These are phyloP conservation scores for Caranx melampygus DNA, from an alignment of 2,113 vertebrate genomes.

Conservation along the genomic window DNA sequence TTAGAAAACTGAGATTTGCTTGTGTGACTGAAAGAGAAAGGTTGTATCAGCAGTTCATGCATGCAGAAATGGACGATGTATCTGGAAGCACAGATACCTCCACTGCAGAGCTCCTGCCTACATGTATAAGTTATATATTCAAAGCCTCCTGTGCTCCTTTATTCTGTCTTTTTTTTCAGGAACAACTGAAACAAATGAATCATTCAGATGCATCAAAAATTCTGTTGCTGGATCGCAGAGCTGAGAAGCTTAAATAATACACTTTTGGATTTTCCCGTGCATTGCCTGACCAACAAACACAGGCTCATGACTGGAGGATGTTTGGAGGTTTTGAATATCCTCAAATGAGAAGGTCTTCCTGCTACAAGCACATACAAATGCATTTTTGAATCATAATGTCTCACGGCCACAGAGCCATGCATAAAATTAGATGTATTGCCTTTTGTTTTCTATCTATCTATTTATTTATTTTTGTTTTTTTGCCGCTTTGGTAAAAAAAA, in stretches of 20 bases:
- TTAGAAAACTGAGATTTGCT: slow-evolving; percentile 38
- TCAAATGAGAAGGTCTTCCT: neutral
- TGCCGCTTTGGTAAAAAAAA: neutral
- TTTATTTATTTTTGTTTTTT: neutral
- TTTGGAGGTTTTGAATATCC: slow-evolving; percentile 2
- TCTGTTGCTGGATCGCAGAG: slow-evolving; percentile 15
- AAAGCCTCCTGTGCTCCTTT: neutral
- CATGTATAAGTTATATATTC: neutral
- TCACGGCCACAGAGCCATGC: slow-evolving; percentile 1
- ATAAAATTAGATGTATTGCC: neutral
- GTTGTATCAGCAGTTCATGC: slow-evolving; percentile 6
- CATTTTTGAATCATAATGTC: slow-evolving; percentile 1
- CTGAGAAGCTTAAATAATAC: slow-evolving; percentile 26
- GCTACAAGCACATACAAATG: slow-evolving; percentile 5
- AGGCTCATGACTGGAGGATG: neutral
- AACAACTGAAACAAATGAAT: slow-evolving; percentile 33
- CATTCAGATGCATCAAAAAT: slow-evolving; percentile 31
- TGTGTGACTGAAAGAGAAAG: neutral
- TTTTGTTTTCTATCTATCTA: neutral
- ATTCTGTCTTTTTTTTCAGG: neutral
- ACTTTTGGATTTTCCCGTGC: neutral
- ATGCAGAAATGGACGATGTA: neutral
- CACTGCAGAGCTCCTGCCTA: neutral
- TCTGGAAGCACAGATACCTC: too few relatives aligned
- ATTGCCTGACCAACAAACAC: neutral